These are phyloP conservation scores for Corvus hawaiiensis DNA, from an alignment of 2,113 vertebrate genomes.

Conservation along the genomic window DNA sequence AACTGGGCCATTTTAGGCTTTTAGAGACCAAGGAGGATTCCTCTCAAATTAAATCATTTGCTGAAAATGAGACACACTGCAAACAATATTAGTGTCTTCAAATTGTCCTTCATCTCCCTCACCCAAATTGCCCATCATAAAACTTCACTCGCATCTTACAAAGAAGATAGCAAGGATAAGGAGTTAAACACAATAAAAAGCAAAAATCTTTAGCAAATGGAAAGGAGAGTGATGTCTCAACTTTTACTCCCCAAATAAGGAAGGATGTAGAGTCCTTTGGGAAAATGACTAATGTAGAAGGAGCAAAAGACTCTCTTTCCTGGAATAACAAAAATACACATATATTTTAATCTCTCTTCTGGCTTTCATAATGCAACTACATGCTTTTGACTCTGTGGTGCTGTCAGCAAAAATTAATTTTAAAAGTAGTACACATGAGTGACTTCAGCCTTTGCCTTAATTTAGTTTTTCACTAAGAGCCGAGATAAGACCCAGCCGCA, in stretches of 20 bases:
- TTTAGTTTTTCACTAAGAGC: conserved; percentile 71
- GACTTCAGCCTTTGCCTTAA: conserved; percentile 64
- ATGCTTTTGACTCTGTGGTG: conserved; percentile 53
- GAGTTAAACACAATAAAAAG: conserved; percentile 11
- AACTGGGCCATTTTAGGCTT: neutral
- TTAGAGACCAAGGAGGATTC: neutral
- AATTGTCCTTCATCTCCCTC: neutral
- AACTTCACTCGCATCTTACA: neutral
- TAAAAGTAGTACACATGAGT: conserved; percentile 60
- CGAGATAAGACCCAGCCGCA: conserved; percentile 5
- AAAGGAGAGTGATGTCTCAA: conserved; percentile 20
- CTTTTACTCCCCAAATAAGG: conserved; percentile 59
- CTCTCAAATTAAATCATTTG: neutral
- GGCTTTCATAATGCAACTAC: conserved; percentile 58
- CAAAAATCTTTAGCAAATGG: conserved; percentile 21
- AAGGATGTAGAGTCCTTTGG: conserved; percentile 31
- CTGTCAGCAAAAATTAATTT: conserved; percentile 76
- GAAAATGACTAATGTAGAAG: conserved; percentile 55
- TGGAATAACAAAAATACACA: conserved; percentile 61
- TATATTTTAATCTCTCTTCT: conserved; percentile 64
- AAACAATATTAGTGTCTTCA: neutral
- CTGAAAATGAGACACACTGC: neutral
- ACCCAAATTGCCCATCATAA: neutral
- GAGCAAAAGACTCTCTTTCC: conserved; percentile 54
- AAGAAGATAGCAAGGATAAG: neutral